These are phyloP conservation scores for Ctena decussata DNA, from an alignment of 2,888 invertebrate genomes.

Conservation along the genomic window DNA sequence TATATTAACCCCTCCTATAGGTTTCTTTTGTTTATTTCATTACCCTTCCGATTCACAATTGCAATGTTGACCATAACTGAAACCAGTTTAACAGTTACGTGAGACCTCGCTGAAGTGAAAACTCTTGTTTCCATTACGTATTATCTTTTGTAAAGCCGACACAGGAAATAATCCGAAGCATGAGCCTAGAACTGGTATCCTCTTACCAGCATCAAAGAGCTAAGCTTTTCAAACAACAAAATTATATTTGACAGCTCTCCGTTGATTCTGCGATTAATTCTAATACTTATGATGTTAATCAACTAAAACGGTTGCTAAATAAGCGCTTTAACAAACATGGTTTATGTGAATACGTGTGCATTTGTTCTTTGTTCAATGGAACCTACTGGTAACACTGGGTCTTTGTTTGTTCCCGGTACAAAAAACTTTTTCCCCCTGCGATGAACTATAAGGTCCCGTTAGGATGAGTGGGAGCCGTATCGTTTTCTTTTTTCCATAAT, in stretches of 20 bases:
- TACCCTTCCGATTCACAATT: no score
- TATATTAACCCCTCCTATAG: no score
- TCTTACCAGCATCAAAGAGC: conserved; percentile 6
- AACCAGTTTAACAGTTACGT: not conserved
- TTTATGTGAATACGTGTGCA: no score
- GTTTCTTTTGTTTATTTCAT: no score
- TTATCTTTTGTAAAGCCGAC: not conserved
- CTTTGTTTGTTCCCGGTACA: no score
- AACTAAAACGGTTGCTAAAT: not conserved
- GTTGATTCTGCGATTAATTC: not conserved
- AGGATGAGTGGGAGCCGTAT: no score
- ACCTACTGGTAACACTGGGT: no score
- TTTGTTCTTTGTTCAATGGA: no score
- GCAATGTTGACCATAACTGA: no score
- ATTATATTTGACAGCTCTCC: not conserved
- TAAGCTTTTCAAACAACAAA: conserved; percentile 8
- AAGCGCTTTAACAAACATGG: not conserved
- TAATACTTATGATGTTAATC: not conserved
- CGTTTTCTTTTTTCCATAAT: no score
- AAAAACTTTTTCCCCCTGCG: no score
- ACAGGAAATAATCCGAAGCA: not conserved
- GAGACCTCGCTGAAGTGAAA: not conserved
- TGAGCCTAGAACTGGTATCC: not conserved
- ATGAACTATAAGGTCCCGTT: no score
- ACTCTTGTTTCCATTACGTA: conserved; percentile 7